These are phyloP conservation scores for Cuniculus paca DNA, from an alignment of 2,797 vertebrate species.

Conservation along the genomic window DNA sequence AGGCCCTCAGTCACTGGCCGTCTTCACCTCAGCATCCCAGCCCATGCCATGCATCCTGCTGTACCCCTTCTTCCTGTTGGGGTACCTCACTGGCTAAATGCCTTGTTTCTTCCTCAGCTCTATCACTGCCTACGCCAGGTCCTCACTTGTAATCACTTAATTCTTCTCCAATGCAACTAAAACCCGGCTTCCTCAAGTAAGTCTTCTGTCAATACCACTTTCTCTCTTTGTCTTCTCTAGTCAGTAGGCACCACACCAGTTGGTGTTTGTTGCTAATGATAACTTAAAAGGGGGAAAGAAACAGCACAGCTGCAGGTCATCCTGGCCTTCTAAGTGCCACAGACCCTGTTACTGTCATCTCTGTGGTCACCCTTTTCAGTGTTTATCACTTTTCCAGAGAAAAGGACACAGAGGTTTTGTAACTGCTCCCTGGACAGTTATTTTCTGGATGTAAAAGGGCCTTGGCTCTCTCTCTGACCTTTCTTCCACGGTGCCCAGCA, in stretches of 20 bases:
- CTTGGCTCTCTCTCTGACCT: background rate
- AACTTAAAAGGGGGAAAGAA: background rate
- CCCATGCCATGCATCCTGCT: fast-evolving
- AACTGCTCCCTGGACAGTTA: background rate
- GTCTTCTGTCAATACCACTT: background rate
- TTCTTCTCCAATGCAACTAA: background rate
- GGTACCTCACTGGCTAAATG: background rate
- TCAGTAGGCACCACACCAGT: fast-evolving
- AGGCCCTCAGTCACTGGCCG: too few relatives aligned
- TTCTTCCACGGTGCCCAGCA: background rate
- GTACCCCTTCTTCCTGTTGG: background rate
- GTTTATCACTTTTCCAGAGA: background rate
- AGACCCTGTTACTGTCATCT: too few relatives aligned
- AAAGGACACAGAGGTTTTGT: fast-evolving
- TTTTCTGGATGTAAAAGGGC: background rate
- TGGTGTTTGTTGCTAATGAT: background rate
- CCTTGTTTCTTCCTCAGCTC: background rate
- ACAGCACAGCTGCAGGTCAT: background rate
- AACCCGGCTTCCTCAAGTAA: background rate
- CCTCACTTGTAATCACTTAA: background rate
- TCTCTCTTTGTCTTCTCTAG: background rate
- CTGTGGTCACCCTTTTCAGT: background rate
- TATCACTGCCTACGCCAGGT: fast-evolving
- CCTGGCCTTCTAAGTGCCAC: background rate
- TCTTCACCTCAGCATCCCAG: fast-evolving